Base-by-base conservation (phyloP, 2,888 invertebrate genomes). In the Tetropium fuscum region DNA sequence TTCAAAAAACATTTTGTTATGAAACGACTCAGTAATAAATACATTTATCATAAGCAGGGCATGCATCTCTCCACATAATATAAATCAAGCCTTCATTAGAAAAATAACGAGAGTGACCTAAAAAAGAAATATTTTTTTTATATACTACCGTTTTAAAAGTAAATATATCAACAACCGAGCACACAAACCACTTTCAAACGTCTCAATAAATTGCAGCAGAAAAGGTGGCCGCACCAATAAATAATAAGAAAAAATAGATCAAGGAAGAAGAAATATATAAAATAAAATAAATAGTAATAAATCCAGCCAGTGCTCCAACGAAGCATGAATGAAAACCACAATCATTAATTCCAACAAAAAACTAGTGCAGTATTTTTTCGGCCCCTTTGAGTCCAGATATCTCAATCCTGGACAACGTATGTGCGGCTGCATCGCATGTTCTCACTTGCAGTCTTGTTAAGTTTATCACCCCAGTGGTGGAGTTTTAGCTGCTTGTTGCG, bases 261-360 rank as follows among this genome's bases (percentile, higher is more conserved):
- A 53, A 60, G 57, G 57, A 60, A 60, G 60, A n/a, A 44, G 53
- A 59, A 60, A 54, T 60, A 48, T 60, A 60, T 56, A 57, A 38
- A 47, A 38, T 62, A 68, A 71, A 71, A 69, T n/a, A n/a, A n/a
- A n/a, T 63, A 62, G 69, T 64, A 70, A 75, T 76, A 78, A 76
- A 75, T 77, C 71, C 69, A 25, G 49, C 60, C 66, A 70, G 68
- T 74, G 73, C 75, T 74, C 74, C 77, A 78, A 70, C 77, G 74
- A 76, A 77, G 74, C 78, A 78, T 78, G 77, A 78, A 77, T 78
- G 77, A 75, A 76, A 76, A 73, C 77, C 76, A 69, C 78, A 71
- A 74, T 74, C 78, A 72, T 78, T 77, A 78, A 78, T 78, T 71
- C 72, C 64, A 63, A 65, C 71, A 74, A 76, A 77, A 69, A 77